Percentiles rank a stretch among this genome's conserved stretches.
These are phyloP conservation scores for Syndactyla subalaris DNA, from an alignment of 2,797 vertebrate species.

Conservation along the genomic window DNA sequence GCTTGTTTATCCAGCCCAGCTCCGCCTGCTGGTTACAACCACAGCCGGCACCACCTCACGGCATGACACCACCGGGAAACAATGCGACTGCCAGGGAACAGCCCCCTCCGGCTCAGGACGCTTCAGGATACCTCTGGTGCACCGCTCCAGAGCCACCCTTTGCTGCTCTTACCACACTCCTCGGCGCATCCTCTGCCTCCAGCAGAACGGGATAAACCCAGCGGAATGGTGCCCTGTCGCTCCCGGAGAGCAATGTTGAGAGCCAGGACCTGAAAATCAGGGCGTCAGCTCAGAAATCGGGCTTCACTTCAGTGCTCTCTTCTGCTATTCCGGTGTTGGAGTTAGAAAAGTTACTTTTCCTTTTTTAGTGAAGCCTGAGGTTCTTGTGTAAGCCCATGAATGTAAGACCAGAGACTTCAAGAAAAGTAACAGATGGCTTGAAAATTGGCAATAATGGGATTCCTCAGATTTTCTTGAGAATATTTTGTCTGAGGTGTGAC, in stretches of 20 bases:
- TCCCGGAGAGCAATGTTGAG: neutral
- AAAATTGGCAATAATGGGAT: conserved; percentile 36
- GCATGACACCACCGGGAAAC: conserved; percentile 45
- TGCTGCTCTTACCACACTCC: neutral
- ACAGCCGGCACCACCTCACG: conserved; percentile 54
- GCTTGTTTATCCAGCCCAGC: conserved; percentile 66
- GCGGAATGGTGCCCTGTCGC: fast-evolving
- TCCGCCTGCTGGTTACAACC: conserved; percentile 72
- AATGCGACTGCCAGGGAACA: conserved; percentile 16
- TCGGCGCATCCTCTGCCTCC: neutral
- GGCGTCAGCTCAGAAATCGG: neutral
- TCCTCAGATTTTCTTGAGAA: conserved; percentile 1
- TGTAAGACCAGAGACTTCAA: neutral
- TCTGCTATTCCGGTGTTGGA: neutral
- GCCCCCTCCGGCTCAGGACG: neutral
- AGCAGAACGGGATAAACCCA: neutral
- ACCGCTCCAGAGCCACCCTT: neutral
- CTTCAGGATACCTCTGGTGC: neutral
- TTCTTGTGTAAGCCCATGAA: neutral
- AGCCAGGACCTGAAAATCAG: neutral
- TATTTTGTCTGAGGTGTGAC: neutral
- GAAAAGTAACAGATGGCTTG: conserved; percentile 32
- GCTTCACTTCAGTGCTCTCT: neutral
- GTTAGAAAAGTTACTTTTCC: neutral
- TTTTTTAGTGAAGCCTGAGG: neutral